These are phyloP conservation scores for Homalodisca vitripennis DNA, from an alignment of 1,140 invertebrate species.

Conservation along the genomic window DNA sequence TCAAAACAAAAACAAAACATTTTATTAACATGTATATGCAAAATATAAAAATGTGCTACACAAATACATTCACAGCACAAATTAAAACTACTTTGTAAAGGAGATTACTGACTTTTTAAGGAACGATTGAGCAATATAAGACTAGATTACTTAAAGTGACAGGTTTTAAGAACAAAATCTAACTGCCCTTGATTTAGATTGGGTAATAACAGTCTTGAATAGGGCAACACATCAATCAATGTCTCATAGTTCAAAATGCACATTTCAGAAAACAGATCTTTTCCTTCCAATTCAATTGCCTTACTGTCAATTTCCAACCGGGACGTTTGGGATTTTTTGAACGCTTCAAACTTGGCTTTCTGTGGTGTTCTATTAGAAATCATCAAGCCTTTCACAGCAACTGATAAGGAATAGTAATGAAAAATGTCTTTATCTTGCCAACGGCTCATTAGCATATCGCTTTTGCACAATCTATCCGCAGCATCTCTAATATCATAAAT, in stretches of 20 bases:
- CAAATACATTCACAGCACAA: too few species aligned
- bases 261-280: neutral
- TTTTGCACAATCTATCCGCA: slow-evolving; percentile 58
- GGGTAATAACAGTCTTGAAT: neutral
- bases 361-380: slow-evolving; percentile 60
- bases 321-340: slow-evolving; percentile 5
- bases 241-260: neutral
- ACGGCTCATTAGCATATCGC: slow-evolving; percentile 62
- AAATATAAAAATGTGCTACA: too few species aligned
- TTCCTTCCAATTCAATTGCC: slow-evolving; percentile 4
- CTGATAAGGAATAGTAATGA: slow-evolving; percentile 54
- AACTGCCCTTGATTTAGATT: neutral
- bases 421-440: slow-evolving; percentile 57
- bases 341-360: slow-evolving; percentile 19
- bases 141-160: slow-evolving; percentile 7
- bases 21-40: too few species aligned
- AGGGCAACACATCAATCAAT: slow-evolving; percentile 4
- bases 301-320: neutral
- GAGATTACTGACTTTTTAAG: too few species aligned
- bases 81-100: too few species aligned
- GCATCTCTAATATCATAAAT: slow-evolving; percentile 56
- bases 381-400: slow-evolving; percentile 67
- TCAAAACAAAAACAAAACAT: too few species aligned
- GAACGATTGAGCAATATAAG: too few species aligned
- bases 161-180: neutral